Evolutionary conservation across 1,140 invertebrate species (phyloP).

Genomic region (Lepeophtheirus salmonis): DNA sequence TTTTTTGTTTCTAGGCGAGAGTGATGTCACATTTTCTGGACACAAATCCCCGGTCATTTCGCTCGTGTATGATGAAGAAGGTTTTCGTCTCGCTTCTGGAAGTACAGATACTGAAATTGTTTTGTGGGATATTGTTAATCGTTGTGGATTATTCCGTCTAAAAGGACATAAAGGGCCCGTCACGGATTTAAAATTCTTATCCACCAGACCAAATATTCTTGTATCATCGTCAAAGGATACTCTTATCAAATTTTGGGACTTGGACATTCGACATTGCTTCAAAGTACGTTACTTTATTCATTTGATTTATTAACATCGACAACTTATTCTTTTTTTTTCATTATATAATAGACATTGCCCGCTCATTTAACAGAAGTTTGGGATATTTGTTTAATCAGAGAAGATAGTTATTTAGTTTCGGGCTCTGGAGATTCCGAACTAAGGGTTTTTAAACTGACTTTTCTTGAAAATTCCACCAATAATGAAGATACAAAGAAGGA

Average conservation of each 20-base stretch:
- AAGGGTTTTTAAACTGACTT: slow-evolving; percentile 49
- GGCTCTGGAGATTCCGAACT: slow-evolving; percentile 66
- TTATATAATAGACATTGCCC: slow-evolving; percentile 40
- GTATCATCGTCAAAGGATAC: slow-evolving; percentile 82
- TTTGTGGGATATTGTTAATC: slow-evolving; percentile 80
- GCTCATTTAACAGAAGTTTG: slow-evolving; percentile 47
- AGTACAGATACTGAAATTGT: slow-evolving; percentile 73
- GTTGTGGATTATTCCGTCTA: slow-evolving; percentile 66
- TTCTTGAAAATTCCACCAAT: slow-evolving; percentile 17
- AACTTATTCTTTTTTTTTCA: neutral
- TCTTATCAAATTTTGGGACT: slow-evolving; percentile 92
- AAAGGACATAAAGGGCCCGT: slow-evolving; percentile 78
- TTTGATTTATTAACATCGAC: neutral
- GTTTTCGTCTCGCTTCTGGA: slow-evolving; percentile 21
- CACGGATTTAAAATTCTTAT: slow-evolving; percentile 68
- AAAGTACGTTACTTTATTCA: slow-evolving; percentile 35
- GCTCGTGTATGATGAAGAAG: slow-evolving; percentile 51
- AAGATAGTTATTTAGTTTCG: slow-evolving; percentile 61
- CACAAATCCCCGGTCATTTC: slow-evolving; percentile 68
- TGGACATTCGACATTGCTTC: slow-evolving; percentile 85
- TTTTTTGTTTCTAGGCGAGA: slow-evolving; percentile 43
- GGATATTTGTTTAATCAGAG: slow-evolving; percentile 53
- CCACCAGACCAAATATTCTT: slow-evolving; percentile 41
- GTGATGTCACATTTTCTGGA: slow-evolving; percentile 58
- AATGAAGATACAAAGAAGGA: slow-evolving; percentile 20